phyloP scores from a whole-genome alignment of 2,888 invertebrate genomes.

The Volucella zonaria region DNA sequence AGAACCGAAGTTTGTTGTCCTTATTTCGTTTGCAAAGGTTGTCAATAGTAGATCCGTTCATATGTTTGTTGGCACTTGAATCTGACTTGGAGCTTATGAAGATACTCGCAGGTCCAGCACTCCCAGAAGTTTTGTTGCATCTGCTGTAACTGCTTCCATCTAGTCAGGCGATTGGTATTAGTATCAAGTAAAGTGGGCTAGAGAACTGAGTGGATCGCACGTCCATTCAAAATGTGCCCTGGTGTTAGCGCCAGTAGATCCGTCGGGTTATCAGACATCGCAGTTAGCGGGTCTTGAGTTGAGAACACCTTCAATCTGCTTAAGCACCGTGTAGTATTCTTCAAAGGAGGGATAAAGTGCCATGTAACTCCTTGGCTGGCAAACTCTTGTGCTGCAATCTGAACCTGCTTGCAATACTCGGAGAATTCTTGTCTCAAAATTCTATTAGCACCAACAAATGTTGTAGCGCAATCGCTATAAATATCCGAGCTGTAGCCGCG shows the following conservation, averaged over 20 bases:
- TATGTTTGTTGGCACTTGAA: constrained; percentile 39
- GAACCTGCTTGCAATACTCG: no score
- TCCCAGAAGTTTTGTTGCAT: constrained; percentile 14
- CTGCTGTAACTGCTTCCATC: constrained; percentile 1
- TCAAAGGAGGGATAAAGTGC: no score
- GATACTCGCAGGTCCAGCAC: constrained; percentile 53
- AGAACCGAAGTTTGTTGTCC: no score
- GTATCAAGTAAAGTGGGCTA: constrained; percentile 11
- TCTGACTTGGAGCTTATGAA: constrained; percentile 38
- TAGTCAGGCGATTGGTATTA: constrained; percentile 11
- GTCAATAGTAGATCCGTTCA: no score
- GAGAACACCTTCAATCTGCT: constrained; percentile 21
- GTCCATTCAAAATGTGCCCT: constrained; percentile 1
- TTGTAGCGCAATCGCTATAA: no score
- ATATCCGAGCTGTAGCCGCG: no score
- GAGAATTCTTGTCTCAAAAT: no score
- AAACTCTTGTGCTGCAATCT: no score
- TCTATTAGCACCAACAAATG: no score
- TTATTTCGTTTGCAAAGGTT: no score
- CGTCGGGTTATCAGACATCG: constrained; percentile 12
- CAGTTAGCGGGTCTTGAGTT: constrained; percentile 10
- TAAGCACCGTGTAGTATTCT: constrained; percentile 23
- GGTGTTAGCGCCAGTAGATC: constrained; percentile 10
- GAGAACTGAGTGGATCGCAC: constrained; percentile 14
- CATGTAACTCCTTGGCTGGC: no score